phyloP scores from a whole-genome alignment of 2,888 invertebrate genomes.

The Omphaloscelis lunosa region DNA sequence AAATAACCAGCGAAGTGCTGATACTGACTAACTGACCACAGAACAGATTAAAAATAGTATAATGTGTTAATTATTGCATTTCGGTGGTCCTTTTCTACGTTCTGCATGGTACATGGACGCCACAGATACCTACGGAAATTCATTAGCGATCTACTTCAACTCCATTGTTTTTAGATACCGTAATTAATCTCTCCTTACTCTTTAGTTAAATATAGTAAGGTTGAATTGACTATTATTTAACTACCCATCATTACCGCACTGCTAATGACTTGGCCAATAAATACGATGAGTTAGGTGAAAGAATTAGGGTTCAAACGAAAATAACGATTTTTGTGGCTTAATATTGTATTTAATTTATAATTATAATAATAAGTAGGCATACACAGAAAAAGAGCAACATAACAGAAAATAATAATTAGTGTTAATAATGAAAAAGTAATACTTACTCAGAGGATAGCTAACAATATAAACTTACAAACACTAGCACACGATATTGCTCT shows the following conservation, averaged over 20 bases:
- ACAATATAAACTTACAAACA: too few relatives aligned
- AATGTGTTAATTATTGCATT: too few relatives aligned
- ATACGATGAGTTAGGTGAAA: neutral
- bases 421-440: neutral
- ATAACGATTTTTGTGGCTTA: neutral
- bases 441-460: too few relatives aligned
- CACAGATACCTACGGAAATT: too few relatives aligned
- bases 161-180: neutral
- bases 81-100: too few relatives aligned
- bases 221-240: neutral
- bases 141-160: too few relatives aligned
- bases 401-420: neutral
- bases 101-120: too few relatives aligned
- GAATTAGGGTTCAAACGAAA: neutral
- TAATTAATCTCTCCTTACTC: neutral
- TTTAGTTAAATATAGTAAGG: neutral
- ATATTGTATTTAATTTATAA: neutral
- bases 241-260: neutral
- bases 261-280: neutral
- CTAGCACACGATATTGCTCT: too few relatives aligned
- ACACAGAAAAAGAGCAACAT: neutral
- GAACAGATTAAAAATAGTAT: too few relatives aligned
- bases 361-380: neutral
- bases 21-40: too few relatives aligned
- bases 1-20: too few relatives aligned